Evolutionary conservation across 2,797 vertebrate species (phyloP).

Genomic region (Chromis chromis): DNA sequence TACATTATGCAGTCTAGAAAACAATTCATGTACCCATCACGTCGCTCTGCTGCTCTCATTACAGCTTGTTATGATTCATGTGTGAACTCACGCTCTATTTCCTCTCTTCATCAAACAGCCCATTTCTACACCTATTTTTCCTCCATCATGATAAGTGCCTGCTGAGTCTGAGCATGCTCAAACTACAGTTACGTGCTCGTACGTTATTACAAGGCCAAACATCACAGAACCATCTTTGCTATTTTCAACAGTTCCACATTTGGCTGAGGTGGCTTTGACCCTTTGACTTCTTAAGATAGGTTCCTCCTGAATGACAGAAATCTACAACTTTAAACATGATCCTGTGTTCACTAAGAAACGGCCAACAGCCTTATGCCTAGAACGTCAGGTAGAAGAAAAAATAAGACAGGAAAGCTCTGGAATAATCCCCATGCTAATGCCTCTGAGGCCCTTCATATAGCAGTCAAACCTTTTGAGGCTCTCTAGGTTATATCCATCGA

Average conservation of each 20-base stretch:
- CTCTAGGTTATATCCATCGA: background rate
- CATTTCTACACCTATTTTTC: constrained; percentile 39
- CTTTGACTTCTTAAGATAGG: background rate
- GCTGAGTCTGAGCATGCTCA: background rate
- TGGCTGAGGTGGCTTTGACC: constrained; percentile 5
- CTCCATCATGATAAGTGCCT: constrained; percentile 33
- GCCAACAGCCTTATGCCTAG: background rate
- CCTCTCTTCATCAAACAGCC: constrained; percentile 31
- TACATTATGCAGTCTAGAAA: background rate
- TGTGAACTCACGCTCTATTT: constrained; percentile 46
- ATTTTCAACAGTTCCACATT: constrained; percentile 5
- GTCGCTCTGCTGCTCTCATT: constrained; percentile 14
- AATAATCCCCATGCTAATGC: constrained; percentile 7
- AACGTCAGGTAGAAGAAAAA: constrained; percentile 1
- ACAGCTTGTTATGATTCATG: constrained; percentile 25
- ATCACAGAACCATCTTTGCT: background rate
- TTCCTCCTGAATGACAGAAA: constrained; percentile 4
- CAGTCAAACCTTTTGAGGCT: background rate
- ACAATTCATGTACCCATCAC: constrained; percentile 28
- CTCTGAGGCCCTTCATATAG: constrained; percentile 9
- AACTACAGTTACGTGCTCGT: constrained; percentile 13
- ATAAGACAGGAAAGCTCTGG: constrained; percentile 3
- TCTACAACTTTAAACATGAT: constrained; percentile 8
- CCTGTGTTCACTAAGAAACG: background rate
- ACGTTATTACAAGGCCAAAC: constrained; percentile 5